Evolutionary conservation across 2,113 vertebrate genomes (phyloP), one percentile per base, ranked within the genome.

Genomic region (Coturnix japonica): DNA sequence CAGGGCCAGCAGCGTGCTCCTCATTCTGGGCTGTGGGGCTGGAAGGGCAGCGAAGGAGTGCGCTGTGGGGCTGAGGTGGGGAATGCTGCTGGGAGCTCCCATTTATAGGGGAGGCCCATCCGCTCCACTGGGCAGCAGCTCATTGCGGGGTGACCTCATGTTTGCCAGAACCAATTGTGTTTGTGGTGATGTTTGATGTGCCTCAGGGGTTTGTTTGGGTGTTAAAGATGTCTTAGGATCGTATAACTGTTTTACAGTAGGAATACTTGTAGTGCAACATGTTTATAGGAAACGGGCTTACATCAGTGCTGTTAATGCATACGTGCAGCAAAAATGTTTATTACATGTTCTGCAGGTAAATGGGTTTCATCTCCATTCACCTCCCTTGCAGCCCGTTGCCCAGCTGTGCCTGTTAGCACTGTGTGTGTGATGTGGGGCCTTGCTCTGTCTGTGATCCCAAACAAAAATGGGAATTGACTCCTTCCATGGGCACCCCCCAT

Each of bases 1-100:
- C 72, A 96, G 70, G 3, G 64, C 56, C 56, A 95, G 78, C 46
- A 14, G 1, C 0, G 43, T 28, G 49, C 65, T 69, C 89, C 51
- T 97, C 97, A 97, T 98, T 16, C n/a, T 96, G 85, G 2, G 37
- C 44, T 47, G 15, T 43, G 7, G 21, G 21, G 59, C n/a, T 11
- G 67, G 59, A 35, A 13, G 5, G 35, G 47, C 7, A 5, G 41
- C 43, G 64, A 53, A 18, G 65, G 0, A 31, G 65, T 33, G 44
- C 39, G 21, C 1, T 2, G 78, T 10, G 6, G 53, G 53, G 39
- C 16, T 3, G 9, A 11, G 64, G 23, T 89, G n/a, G 26, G 70
- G 74, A 81, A 11, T 9, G 18, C 14, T 15, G 72, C 72, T 4
- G 56, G 21, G 14, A 5, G 16, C 4, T 23, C 71, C 33, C 83